These are phyloP conservation scores for Rhyacophila evoluta DNA, from an alignment of 2,888 invertebrate species.

Conservation along the genomic window DNA sequence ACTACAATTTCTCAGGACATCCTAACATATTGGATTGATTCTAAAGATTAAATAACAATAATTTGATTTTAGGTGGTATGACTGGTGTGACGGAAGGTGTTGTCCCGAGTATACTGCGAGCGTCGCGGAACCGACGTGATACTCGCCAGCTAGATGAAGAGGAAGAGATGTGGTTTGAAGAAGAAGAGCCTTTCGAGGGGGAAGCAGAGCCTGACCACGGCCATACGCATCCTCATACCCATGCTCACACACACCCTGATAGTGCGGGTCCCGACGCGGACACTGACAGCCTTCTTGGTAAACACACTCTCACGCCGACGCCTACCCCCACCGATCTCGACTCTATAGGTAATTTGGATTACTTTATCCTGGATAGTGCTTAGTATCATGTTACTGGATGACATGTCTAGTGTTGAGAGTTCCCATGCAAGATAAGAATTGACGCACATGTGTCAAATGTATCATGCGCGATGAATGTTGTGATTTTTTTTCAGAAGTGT, in stretches of 20 bases:
- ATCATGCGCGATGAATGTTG: too few species aligned
- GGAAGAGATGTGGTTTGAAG: constrained; percentile 99
- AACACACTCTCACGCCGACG: neutral
- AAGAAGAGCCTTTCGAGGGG: constrained; percentile 91
- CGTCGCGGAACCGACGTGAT: constrained; percentile 87
- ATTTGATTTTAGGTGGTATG: constrained; percentile 12
- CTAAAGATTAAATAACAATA: too few species aligned
- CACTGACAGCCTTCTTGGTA: neutral
- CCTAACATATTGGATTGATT: too few species aligned
- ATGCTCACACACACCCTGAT: neutral
- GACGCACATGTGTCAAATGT: too few species aligned
- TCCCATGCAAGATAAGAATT: too few species aligned
- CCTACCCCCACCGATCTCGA: constrained; percentile 33
- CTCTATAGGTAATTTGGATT: constrained; percentile 49
- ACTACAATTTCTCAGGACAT: too few species aligned
- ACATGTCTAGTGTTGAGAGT: too few species aligned
- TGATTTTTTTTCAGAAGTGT: too few species aligned
- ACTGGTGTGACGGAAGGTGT: constrained; percentile 69
- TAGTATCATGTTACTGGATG: too few species aligned
- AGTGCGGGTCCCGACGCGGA: neutral
- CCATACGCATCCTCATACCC: constrained; percentile 60
- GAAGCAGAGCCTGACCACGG: constrained; percentile 65
- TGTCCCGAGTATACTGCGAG: constrained; percentile 83
- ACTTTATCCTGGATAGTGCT: too few species aligned
- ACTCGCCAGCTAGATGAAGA: constrained; percentile 96